These are phyloP conservation scores for Chiloscyllium plagiosum DNA, from an alignment of 2,113 vertebrate species.

Conservation along the genomic window DNA sequence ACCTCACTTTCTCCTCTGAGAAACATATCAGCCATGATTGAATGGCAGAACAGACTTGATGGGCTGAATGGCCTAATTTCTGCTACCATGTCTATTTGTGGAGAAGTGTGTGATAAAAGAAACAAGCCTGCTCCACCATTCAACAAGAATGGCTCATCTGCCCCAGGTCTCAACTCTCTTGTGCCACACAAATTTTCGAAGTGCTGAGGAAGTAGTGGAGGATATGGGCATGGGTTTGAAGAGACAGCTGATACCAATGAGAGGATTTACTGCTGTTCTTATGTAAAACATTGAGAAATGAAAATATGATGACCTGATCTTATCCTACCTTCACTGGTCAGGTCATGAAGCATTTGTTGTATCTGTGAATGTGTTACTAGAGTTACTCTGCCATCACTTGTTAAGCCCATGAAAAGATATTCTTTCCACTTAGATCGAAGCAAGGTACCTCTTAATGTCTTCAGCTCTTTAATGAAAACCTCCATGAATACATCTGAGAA, in stretches of 20 bases:
- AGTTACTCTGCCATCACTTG: neutral
- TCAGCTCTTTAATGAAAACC: neutral
- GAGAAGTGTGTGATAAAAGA: neutral
- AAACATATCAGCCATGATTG: too few relatives aligned
- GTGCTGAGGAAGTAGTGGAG: neutral
- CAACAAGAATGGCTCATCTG: too few relatives aligned
- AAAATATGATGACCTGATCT: neutral
- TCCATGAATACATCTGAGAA: neutral
- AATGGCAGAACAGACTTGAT: too few relatives aligned
- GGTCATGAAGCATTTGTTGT: neutral
- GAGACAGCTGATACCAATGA: too few relatives aligned
- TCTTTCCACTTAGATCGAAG: neutral
- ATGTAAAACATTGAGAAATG: neutral
- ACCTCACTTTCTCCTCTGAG: too few relatives aligned
- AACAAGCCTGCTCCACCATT: too few relatives aligned
- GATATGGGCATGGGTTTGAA: too few relatives aligned
- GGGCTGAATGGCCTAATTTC: too few relatives aligned
- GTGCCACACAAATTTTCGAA: neutral
- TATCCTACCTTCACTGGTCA: neutral
- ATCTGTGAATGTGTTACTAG: neutral
- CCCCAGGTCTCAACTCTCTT: too few relatives aligned
- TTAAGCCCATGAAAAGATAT: neutral
- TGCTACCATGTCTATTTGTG: neutral
- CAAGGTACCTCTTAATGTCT: neutral
- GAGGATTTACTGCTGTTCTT: neutral